phyloP scores from a whole-genome alignment of 2,888 invertebrate genomes.

The Oxycera nigricornis region DNA sequence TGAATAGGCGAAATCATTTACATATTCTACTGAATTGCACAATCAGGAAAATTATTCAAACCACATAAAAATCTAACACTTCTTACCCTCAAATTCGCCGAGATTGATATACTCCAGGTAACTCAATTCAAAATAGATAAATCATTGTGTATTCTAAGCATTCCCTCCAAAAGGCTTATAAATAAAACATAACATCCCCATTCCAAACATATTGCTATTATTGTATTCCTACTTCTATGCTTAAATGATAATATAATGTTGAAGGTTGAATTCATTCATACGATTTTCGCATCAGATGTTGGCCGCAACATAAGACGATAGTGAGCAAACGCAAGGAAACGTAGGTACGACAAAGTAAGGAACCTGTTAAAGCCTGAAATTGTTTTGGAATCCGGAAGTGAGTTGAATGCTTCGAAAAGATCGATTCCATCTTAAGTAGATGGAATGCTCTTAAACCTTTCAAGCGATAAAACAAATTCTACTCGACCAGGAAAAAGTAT shows the following conservation, averaged over 20 bases:
- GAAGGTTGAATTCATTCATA: slow-evolving; percentile 34
- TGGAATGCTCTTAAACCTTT: slow-evolving; percentile 33
- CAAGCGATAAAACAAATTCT: slow-evolving; percentile 40
- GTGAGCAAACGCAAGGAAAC: neutral
- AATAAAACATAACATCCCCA: slow-evolving; percentile 15
- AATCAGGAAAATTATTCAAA: too few species aligned
- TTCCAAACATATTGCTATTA: neutral
- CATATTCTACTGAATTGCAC: too few species aligned
- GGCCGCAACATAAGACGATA: slow-evolving; percentile 15
- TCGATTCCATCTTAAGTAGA: slow-evolving; percentile 38
- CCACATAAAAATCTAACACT: too few species aligned
- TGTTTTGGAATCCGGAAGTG: slow-evolving; percentile 33
- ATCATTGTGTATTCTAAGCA: slow-evolving; percentile 27
- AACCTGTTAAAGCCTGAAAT: slow-evolving; percentile 30
- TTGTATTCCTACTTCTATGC: neutral
- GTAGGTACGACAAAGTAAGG: neutral
- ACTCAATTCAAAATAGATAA: slow-evolving; percentile 21
- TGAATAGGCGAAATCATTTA: too few species aligned
- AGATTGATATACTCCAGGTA: slow-evolving; percentile 8
- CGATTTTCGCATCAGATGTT: slow-evolving; percentile 14
- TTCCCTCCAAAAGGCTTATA: slow-evolving; percentile 1
- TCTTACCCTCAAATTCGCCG: too few species aligned
- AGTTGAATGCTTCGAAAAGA: slow-evolving; percentile 35
- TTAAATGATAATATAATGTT: slow-evolving; percentile 30
- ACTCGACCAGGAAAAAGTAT: neutral